A percentile compares a stretch with the other conserved stretches of the same genome.
Conservation (phyloP, 64 coral and sea anemone genomes). For the Stichodactyla mertensii region DNA sequence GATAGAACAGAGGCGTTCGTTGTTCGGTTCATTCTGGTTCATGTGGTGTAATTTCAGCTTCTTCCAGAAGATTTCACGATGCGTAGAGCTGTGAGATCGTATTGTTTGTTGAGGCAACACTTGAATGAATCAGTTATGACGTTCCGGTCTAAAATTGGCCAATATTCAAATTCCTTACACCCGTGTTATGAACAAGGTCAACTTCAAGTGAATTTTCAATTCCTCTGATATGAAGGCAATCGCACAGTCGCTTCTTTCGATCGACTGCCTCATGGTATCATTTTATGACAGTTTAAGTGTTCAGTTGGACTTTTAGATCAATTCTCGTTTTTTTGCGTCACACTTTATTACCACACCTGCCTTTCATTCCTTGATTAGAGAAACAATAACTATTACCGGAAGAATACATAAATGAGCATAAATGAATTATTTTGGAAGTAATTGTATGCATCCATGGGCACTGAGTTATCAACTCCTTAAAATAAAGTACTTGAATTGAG, state of each 20-base stretch:
- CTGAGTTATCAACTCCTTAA: neutral
- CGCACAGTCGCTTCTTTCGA: no score
- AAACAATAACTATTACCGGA: constrained; percentile 4
- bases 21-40: neutral
- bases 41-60: neutral
- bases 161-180: neutral
- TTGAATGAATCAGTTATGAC: neutral
- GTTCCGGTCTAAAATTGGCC: neutral
- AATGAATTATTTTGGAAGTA: neutral
- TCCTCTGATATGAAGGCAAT: no score
- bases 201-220: no score
- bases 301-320: neutral
- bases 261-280: no score
- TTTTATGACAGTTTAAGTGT: no score
- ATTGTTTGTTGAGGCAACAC: neutral
- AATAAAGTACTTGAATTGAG: neutral
- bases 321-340: neutral
- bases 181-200: neutral
- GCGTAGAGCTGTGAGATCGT: neutral
- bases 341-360: neutral
- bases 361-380: neutral
- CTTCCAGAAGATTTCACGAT: neutral
- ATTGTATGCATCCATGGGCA: neutral
- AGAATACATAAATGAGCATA: neutral
- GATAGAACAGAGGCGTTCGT: neutral